Conservation (phyloP, 1,140 invertebrate species). For the Holcopasites calliopsidis region DNA sequence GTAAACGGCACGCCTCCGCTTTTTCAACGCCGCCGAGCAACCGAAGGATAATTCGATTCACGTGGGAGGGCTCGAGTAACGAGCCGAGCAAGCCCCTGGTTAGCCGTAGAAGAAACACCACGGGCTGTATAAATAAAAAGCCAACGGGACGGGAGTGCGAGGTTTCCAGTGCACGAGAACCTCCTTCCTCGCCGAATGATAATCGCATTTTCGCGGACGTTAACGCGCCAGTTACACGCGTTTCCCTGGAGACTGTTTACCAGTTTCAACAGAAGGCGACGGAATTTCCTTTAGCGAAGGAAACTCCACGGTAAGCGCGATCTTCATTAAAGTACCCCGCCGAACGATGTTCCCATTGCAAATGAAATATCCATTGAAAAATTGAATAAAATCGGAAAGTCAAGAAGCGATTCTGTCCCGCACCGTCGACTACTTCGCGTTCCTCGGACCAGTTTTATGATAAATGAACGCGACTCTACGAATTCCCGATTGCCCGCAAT, state of each 20-base stretch:
- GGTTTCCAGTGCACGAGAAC: too few relatives aligned
- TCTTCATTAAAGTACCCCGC: too few relatives aligned
- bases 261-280: too few relatives aligned
- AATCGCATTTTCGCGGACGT: constrained; percentile 38
- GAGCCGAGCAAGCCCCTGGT: constrained; percentile 30
- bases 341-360: too few relatives aligned
- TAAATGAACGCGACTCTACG: too few relatives aligned
- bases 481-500: too few relatives aligned
- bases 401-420: too few relatives aligned
- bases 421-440: too few relatives aligned
- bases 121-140: constrained; percentile 58
- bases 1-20: constrained; percentile 45
- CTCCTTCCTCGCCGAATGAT: constrained; percentile 38
- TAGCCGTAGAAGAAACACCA: constrained; percentile 9
- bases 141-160: constrained; percentile 26
- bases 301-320: too few relatives aligned
- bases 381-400: too few relatives aligned
- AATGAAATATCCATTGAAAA: too few relatives aligned
- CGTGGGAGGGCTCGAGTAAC: constrained; percentile 34
- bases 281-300: not conserved
- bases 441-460: too few relatives aligned
- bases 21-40: constrained; percentile 36
- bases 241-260: constrained; percentile 34
- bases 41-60: constrained; percentile 53
- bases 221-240: constrained; percentile 31